Evolutionary conservation across 2,888 invertebrate genomes (phyloP).

Genomic region (Pilophorus perplexus): DNA sequence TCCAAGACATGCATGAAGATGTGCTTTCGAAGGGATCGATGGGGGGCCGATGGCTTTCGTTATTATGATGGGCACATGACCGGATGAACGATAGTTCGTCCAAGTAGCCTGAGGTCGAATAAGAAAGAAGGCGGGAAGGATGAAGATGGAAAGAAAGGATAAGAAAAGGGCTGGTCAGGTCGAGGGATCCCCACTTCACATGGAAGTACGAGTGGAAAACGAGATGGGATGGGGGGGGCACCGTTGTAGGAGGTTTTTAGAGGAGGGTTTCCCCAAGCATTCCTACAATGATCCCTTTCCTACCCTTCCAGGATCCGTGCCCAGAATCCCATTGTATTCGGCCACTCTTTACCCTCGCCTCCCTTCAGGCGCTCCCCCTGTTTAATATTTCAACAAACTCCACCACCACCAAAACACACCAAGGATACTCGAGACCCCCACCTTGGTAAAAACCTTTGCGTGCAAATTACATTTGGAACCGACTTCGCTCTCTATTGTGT

Average conservation of each 20-base stretch:
- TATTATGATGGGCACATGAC: not conserved
- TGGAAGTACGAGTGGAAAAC: not conserved
- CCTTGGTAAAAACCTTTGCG: not conserved
- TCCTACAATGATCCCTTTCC: conserved; percentile 7
- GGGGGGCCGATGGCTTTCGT: not conserved
- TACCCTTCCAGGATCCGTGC: not conserved
- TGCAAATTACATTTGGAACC: not conserved
- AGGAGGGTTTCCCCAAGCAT: too few species aligned
- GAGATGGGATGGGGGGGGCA: not conserved
- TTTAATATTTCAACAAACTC: conserved; percentile 26
- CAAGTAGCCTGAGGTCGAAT: not conserved
- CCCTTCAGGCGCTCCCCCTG: not conserved
- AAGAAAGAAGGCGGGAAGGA: not conserved
- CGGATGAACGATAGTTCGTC: not conserved
- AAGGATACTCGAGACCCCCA: not conserved
- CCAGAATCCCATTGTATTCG: conserved; percentile 19
- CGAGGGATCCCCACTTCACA: not conserved
- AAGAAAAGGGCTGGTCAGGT: not conserved
- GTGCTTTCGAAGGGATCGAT: too few species aligned
- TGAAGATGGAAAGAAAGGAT: not conserved
- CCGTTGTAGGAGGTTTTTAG: too few species aligned
- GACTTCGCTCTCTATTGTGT: too few species aligned
- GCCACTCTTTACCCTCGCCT: not conserved
- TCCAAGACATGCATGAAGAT: too few species aligned
- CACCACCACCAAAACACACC: not conserved